A percentile compares a stretch with the other conserved stretches of the same genome.
phyloP scores from a whole-genome alignment of 2,113 vertebrate species.

The Brienomyrus longianalis region DNA sequence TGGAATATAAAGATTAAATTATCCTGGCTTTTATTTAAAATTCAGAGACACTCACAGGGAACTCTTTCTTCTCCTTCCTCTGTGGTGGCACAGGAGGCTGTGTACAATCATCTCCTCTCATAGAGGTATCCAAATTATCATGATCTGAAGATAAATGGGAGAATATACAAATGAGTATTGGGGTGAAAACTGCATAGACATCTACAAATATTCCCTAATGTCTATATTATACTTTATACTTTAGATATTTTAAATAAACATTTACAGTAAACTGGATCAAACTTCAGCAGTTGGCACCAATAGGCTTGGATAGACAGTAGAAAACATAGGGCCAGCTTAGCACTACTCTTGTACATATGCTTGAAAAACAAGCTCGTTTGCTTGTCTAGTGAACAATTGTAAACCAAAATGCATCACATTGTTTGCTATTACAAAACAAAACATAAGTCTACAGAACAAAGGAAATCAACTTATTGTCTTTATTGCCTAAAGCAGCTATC shows the following conservation, averaged over 20 bases:
- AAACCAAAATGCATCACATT: not conserved
- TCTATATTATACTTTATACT: not conserved
- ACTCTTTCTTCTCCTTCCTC: slow-evolving; percentile 86
- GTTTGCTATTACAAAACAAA: not conserved
- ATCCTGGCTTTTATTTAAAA: not conserved
- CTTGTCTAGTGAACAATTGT: not conserved
- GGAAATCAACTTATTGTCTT: not conserved
- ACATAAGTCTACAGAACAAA: not conserved
- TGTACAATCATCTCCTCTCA: slow-evolving; percentile 67
- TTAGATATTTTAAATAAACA: not conserved
- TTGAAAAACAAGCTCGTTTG: not conserved
- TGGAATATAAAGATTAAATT: not conserved
- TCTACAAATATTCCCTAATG: not conserved
- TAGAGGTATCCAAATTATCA: slow-evolving; percentile 66
- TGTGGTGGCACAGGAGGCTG: slow-evolving; percentile 68
- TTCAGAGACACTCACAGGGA: slow-evolving; percentile 68
- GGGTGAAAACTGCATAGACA: not conserved
- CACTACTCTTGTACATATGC: not conserved
- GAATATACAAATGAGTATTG: not conserved
- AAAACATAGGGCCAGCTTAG: not conserved
- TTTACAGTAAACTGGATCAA: not conserved
- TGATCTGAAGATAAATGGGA: slow-evolving; percentile 51
- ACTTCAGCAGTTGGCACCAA: not conserved
- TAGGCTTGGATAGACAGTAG: not conserved
- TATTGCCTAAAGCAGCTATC: not conserved